phyloP scores from a whole-genome alignment of 2,888 invertebrate genomes.

The Selenia dentaria region DNA sequence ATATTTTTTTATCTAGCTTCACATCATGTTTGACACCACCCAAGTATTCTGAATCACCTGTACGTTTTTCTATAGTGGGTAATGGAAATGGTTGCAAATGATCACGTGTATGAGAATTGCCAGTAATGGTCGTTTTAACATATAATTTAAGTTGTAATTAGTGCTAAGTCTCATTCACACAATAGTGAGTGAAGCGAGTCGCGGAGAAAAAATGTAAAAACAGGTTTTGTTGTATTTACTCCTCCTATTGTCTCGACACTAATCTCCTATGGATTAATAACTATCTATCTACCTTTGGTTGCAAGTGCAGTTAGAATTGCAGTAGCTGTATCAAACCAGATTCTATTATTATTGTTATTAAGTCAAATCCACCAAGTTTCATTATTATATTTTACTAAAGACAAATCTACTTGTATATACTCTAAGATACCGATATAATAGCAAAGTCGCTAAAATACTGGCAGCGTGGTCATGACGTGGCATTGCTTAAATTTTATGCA shows the following conservation, averaged over 20 bases:
- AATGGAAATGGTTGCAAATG: conserved; percentile 16
- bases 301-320: conserved; percentile 36
- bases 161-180: conserved; percentile 63
- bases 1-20: no score
- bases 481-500: no score
- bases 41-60: neutral
- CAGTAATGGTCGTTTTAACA: conserved; percentile 40
- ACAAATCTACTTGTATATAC: no score
- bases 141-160: conserved; percentile 62
- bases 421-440: no score
- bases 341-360: no score
- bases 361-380: no score
- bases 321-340: no score
- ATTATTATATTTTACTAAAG: no score
- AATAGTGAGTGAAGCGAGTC: conserved; percentile 55
- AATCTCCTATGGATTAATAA: conserved; percentile 72
- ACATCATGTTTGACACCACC: conserved; percentile 3
- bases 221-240: conserved; percentile 68
- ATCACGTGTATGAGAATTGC: conserved; percentile 27
- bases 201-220: conserved; percentile 52
- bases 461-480: no score
- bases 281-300: conserved; percentile 26
- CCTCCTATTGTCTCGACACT: conserved; percentile 72
- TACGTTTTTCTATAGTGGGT: neutral
- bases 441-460: no score